Evolutionary conservation across 92 coral and sea anemone genomes (phyloP), one percentile per base, ranked within the genome.

Genomic region (Blastomussa wellsi): DNA sequence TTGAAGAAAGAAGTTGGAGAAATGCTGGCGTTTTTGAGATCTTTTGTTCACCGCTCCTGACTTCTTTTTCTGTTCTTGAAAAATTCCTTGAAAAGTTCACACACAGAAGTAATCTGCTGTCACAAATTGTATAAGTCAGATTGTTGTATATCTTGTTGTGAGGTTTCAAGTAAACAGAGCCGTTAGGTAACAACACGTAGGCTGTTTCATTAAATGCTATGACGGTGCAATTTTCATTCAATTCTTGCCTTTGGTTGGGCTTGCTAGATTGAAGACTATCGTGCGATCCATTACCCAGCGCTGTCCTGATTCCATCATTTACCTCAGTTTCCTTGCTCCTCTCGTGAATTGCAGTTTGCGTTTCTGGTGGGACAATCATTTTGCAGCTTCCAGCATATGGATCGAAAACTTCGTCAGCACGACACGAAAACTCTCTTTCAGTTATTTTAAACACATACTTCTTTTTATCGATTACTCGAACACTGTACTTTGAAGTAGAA

Each of bases 341-440:
- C 9, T n/a, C 74, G 20, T 29, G 74, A 32, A 7, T 16, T 20
- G 64, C 15, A 20, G 64, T 22, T 22, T 9, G 41, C 4, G 5
- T 31, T 31, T 13, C 39, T 5, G 35, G 8, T 31, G 74, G 32
- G 37, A 36, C 78, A 13, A 88, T 49, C 32, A 24, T 48, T 79
- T 84, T 64, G 66, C 92, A 89, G 37, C 22, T 69, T 6, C 81
- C 92, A 16, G 72, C 52, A 64, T 78, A 84, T 3, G 79, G 82
- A 74, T 89, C 92, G 73, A 66, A 84, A 1, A 76, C 86, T n/a
- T 89, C 76, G 32, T 77, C 86, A 17, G 8, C 17, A 4, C n/a
- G 52, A 48, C 92, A 89, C 9, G 69, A 41, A 10, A 38, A 20
- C 36, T 36, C 49, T 60, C 64, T 39, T 38, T 51, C 55, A 5